Evolutionary conservation across 2,888 invertebrate genomes (phyloP), one percentile per base, ranked within the genome.

Genomic region (Ophioninae sp.): DNA sequence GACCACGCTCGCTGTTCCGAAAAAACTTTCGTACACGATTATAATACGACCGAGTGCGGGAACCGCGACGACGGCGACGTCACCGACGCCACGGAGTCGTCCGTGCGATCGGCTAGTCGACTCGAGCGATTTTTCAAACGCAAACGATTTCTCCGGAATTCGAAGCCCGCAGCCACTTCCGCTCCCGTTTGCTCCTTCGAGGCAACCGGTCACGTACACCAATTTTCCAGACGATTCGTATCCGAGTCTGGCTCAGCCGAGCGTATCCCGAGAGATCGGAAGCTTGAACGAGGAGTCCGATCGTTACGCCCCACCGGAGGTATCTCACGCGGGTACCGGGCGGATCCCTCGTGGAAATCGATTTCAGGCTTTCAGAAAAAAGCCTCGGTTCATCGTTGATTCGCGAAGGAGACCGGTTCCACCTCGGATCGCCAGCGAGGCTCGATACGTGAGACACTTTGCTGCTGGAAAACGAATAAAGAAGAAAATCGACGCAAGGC

Each of bases 391-490:
- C 0, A 13, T 51, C 10, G 44, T 75, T 78, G 44, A 75, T 10
- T 85, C 87, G 10, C 67, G 83, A 39, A 87, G 86, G 6, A 80
- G 75, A 51, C 88, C 89, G 68, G 76, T 87, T 10, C 88, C 90
- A 64, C 89, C 89, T 6, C 69, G 86, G 10, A 87, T 87, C 7
- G 73, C 81, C 2, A 84, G 85, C 56, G 73, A 59, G 22, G 87
- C 86, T 61, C 85, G 87, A 44, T 89, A 90, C 23, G 82, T 86
- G 10, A 79, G 86, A 6, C 88, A 86, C 75, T 39, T 30, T 9
- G 79, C 73, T 65, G n/a, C 44, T 22, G 64, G 37, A 44, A 58
- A 74, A 74, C 64, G 51, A 51, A 51, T 77, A 22, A 72, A 51
- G 17, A 77, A 76, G 61, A 79, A 69, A 77, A 64, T 64, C 6